A percentile compares a stretch with the other conserved stretches of the same genome.
Evolutionary conservation across 64 coral and sea anemone genomes (phyloP).

Genomic region (Orbicella faveolata): DNA sequence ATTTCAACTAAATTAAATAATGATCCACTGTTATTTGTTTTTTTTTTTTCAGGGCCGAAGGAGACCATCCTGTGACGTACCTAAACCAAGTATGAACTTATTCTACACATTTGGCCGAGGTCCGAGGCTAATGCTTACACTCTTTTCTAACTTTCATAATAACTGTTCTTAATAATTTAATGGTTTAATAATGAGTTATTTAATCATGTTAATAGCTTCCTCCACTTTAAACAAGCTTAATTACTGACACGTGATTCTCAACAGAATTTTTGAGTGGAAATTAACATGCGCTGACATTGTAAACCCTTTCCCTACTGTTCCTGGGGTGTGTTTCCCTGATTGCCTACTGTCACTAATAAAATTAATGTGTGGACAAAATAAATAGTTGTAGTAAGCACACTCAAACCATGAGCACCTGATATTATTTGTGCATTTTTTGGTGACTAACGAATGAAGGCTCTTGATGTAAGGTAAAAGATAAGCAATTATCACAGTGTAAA

Average conservation of each 20-base stretch:
- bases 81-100: constrained; percentile 73
- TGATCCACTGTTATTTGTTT: not conserved
- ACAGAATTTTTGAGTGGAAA: not conserved
- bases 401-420: too few relatives aligned
- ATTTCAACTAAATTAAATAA: not conserved
- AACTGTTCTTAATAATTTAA: constrained; percentile 13
- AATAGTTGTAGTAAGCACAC: too few relatives aligned
- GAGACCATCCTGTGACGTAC: constrained; percentile 81
- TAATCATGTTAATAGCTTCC: constrained; percentile 10
- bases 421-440: too few relatives aligned
- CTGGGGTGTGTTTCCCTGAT: not conserved
- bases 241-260: not conserved
- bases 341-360: not conserved
- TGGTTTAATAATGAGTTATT: not conserved
- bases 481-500: too few relatives aligned
- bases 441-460: too few relatives aligned
- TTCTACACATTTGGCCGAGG: constrained; percentile 37
- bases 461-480: too few relatives aligned
- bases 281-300: not conserved
- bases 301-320: not conserved
- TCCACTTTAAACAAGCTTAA: not conserved
- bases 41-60: constrained; percentile 57
- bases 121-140: constrained; percentile 48
- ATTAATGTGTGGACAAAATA: too few relatives aligned
- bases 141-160: constrained; percentile 20